Conservation (phyloP, 2,113 vertebrate genomes). For the Dicaeum eximium region DNA sequence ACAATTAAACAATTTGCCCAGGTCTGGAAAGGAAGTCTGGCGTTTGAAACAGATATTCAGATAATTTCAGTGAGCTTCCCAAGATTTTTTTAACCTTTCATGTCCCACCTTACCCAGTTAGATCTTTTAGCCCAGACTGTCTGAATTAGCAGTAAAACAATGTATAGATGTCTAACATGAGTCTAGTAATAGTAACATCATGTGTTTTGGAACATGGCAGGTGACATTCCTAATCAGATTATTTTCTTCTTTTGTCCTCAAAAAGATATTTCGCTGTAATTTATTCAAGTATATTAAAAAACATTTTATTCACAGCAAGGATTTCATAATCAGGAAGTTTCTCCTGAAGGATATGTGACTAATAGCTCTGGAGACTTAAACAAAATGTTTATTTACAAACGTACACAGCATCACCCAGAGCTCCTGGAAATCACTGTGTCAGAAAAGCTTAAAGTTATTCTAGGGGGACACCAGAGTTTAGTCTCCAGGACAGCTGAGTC, state of each 20-base stretch:
- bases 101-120: not conserved
- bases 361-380: not conserved
- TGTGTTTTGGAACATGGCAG: not conserved
- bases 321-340: not conserved
- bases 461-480: not conserved
- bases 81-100: not conserved
- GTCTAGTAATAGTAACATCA: not conserved
- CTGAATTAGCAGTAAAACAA: not conserved
- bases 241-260: not conserved
- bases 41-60: not conserved
- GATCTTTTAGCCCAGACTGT: not conserved
- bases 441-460: not conserved
- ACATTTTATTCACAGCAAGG: not conserved
- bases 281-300: not conserved
- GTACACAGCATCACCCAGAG: not conserved
- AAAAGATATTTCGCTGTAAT: not conserved
- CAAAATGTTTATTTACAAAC: not conserved
- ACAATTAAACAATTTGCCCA: not conserved
- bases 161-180: not conserved
- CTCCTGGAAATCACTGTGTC: not conserved
- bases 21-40: not conserved
- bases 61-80: not conserved
- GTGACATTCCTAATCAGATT: not conserved
- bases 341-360: not conserved
- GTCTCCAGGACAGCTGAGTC: conserved; percentile 2